Base-by-base conservation (phyloP, 64 coral and sea anemone species). In the Acropora tenuis region DNA sequence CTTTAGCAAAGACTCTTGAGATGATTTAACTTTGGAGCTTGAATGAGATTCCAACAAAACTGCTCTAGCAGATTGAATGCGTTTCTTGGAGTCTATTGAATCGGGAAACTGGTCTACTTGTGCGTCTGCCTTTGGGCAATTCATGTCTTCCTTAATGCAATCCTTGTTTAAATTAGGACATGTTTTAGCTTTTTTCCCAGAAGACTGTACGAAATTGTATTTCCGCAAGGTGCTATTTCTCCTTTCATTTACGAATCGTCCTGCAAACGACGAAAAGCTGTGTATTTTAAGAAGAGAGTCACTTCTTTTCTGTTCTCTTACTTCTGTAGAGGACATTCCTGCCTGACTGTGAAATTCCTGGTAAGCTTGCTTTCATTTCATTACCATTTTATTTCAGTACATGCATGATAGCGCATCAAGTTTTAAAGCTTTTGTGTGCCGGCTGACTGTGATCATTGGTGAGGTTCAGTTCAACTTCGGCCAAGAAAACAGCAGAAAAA, bases 121-220 rank as follows among this genome's bases (percentile, higher is more conserved):
- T 8, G 75, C 30, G 43, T 82, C 67, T 5, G 77, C n/a, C 30
- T 44, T 91, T 6, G 42, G 87, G 13, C 59, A 78, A 50, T 16
- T 41, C 44, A 75, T 55, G 10, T 66, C 61, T 16, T 72, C 88
- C 65, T 73, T 48, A 3, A 94, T 91, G 8, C 73, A 18, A 5
- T 88, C 69, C 3, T 94, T 93, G 1, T 91, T 76, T 43, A 90
- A 80, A 45, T 83, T 76, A 60, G 90, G 60, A 42, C 77, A 80
- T 10, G 95, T 66, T 16, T 60, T 94, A 15, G 90, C 77, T 84
- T 89, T 88, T 59, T 92, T 30, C 30, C 30, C 96, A 41, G 95
- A 98, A 16, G 96, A 98, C 42, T 79, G 60, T 43, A 98, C 58
- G 43, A 98, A 98, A 53, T 92, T 68, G 16, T 73, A 20, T 49